Evolutionary conservation across 2,797 vertebrate genomes (phyloP), one percentile per base, ranked within the genome.

Genomic region (Columba guinea): DNA sequence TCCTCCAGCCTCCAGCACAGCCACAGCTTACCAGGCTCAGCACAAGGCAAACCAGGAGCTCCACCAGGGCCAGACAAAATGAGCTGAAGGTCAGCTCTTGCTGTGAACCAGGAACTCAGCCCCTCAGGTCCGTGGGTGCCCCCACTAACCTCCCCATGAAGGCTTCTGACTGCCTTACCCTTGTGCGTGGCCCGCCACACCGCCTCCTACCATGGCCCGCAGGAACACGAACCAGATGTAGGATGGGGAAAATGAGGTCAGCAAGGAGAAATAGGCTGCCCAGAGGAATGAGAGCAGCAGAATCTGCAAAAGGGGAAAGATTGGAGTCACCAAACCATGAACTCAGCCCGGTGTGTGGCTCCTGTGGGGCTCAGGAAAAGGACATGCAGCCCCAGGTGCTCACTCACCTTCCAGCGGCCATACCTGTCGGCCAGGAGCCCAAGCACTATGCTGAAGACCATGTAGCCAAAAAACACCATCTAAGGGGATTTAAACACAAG

Each of bases 391-490:
- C n/a, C 5, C 9, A 0, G 0, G 49, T 5, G 1, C 7, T 44
- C 26, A 48, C 97, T 94, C 92, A 99, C 99, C 98, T 99, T 99
- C 98, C 99, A 98, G 92, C 99, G 99, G 35, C 99, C 99, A 0
- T 99, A 99, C 97, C 97, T 97, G 97, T 99, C 99, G 0, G 99
- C 99, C 20, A 99, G 37, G 78, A 99, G 98, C 70, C 99, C 99
- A 1, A 98, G 97, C 27, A 98, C 67, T 23, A 98, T 97, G 30
- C 99, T 99, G 96, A 98, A 99, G 3, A 99, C 24, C 99, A 99
- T 99, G 97, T 99, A 99, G 75, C 99, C 99, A 30, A 99, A 97
- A 94, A 99, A 99, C 97, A 99, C 99, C 98, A 99, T 99, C 99
- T 99, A 95, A 37, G 13, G 24, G 34, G 26, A 27, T 34, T 53